Base-by-base conservation (phyloP, 2,113 vertebrate genomes). In the Cyrtonyx montezumae region DNA sequence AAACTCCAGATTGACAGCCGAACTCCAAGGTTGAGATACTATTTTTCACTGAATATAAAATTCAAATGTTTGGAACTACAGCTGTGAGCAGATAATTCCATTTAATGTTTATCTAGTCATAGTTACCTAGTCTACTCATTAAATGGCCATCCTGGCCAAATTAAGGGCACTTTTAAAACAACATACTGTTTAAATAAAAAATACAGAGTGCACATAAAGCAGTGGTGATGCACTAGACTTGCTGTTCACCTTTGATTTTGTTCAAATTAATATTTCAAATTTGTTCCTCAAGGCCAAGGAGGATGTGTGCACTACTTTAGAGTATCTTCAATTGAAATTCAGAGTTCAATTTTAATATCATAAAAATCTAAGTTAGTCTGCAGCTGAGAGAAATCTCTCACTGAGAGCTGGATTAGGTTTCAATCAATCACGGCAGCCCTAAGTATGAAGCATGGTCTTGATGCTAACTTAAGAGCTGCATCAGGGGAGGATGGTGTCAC, bases 401-500 rank as follows among this genome's bases (percentile, higher is more conserved):
- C 74, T 2, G 25, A 56, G 65, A 55, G 49, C 15, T 46, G 59
- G 32, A 55, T 69, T 65, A 61, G 71, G 14, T 22, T 45, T 34
- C 6, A 45, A 30, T 34, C 5, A 42, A n/a, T 20, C 36, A 6
- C 0, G 8, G 22, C 53, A 86, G 61, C 9, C 34, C 17, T 23
- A 56, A 22, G 62, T 42, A 76, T n/a, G 25, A 43, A 70, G 67
- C 5, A 4, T 18, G 48, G 59, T 34, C 42, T 43, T 55, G 56
- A 3, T 1, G 7, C 30, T 68, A 45, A 12, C 20, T 25, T 28
- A 70, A 40, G 40, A 80, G 30, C 34, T 49, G n/a, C 40, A 23
- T 0, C 1, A 0, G 7, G 30, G 14, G 55, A n/a, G 59, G 17
- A n/a, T 21, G 42, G 32, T 25, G 32, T 23, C 61, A 69, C 13